Evolutionary conservation across 2,113 vertebrate species (phyloP), one percentile per base, ranked within the genome.

Genomic region (Chionis minor): DNA sequence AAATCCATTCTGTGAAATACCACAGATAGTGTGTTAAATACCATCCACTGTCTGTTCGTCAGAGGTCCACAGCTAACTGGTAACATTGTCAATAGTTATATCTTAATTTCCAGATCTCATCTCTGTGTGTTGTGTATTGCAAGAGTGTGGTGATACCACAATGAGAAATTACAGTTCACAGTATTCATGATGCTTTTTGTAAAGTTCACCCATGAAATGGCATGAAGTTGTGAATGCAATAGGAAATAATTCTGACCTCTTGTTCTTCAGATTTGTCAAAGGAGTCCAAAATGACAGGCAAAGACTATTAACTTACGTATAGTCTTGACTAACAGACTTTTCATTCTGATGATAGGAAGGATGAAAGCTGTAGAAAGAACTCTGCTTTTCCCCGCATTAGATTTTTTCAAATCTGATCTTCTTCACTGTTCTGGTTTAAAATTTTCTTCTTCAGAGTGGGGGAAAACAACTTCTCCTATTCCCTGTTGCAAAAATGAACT

Each of bases 401-500:
- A 27, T 83, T 77, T 58, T 88, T 38, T 74, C 16, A 92, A 45
- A 62, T 54, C n/a, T 74, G n/a, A 38, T 67, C 32, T 87, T 80
- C 49, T 81, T 66, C 12, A 52, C 12, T 67, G 10, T 62, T 88
- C 23, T 93, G 40, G 26, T 56, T 88, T 74, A 88, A 55, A 52
- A 84, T 9, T 65, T 88, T 78, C 24, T 86, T 88, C 62, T 88
- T 92, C 75, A 91, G 77, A 80, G 8, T 63, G 10, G 47, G 15
- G 16, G 26, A 83, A 96, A 94, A 92, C 63, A 78, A 67, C 18
- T 83, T 67, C 28, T 94, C 16, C 65, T 92, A 92, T 93, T 96
- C 92, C 88, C 86, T 61, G 24, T 54, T 93, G 88, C 28, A 92
- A 85, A 59, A 94, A 74, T 91, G 88, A 94, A 96, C 94, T 94